Percentiles rank a stretch among this genome's conserved stretches.
These are phyloP conservation scores for Micoletzkya japonica DNA, from an alignment of 2,888 invertebrate genomes.

Conservation along the genomic window DNA sequence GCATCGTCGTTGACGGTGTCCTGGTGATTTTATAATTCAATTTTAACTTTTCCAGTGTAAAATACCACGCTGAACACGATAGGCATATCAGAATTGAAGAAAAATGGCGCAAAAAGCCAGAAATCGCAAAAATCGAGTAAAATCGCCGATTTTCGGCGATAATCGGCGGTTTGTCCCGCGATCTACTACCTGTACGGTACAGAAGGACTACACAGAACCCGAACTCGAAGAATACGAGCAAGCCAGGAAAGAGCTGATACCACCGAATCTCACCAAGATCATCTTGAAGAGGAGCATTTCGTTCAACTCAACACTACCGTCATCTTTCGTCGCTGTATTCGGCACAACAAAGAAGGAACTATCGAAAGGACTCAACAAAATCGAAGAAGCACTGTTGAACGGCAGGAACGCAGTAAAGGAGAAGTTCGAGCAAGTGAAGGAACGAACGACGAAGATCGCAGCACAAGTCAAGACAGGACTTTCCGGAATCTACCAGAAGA, in stretches of 20 bases:
- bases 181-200: no score
- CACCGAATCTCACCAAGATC: neutral
- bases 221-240: neutral
- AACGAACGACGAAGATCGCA: neutral
- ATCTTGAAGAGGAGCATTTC: neutral
- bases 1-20: no score
- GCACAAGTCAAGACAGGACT: neutral
- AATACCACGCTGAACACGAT: no score
- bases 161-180: no score
- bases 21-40: no score
- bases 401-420: neutral
- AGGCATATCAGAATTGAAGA: no score
- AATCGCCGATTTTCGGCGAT: no score
- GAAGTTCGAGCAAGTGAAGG: neutral
- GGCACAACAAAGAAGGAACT: neutral
- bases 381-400: neutral
- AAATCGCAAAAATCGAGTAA: no score
- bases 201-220: no score
- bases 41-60: no score
- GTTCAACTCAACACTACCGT: neutral
- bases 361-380: neutral
- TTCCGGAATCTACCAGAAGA: neutral
- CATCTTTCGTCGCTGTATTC: neutral
- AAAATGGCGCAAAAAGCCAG: no score
- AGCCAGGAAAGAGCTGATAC: neutral